A percentile compares a stretch with the other conserved stretches of the same genome.
Evolutionary conservation across 2,888 invertebrate genomes (phyloP).

Genomic region (Taphrorychus bicolor): DNA sequence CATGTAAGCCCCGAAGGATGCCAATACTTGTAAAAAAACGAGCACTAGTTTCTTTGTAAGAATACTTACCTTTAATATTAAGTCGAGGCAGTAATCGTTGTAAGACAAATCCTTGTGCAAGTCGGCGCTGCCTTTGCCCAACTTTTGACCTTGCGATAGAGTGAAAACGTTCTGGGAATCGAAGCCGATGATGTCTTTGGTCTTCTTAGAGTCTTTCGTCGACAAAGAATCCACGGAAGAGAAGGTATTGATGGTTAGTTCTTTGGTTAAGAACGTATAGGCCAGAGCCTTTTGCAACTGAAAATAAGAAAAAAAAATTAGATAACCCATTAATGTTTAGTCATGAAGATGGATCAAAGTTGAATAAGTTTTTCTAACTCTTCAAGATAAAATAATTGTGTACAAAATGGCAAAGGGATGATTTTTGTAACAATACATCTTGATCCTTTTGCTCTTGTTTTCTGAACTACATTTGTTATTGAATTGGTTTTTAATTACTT

Average conservation of each 20-base stretch:
- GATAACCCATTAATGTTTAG: too few relatives aligned
- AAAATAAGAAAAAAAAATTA: too few relatives aligned
- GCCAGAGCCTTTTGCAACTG: slow-evolving; percentile 52
- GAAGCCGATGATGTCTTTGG: slow-evolving; percentile 68
- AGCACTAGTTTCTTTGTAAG: neutral
- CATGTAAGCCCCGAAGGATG: neutral
- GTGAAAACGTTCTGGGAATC: slow-evolving; percentile 69
- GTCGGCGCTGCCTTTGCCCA: slow-evolving; percentile 64
- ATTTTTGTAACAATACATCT: too few relatives aligned
- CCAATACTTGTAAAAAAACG: too few relatives aligned
- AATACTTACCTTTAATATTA: slow-evolving; percentile 67
- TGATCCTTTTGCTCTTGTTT: too few relatives aligned
- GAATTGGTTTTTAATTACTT: too few relatives aligned
- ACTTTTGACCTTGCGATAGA: slow-evolving; percentile 69
- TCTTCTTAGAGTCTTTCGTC: slow-evolving; percentile 64
- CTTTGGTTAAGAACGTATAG: slow-evolving; percentile 59
- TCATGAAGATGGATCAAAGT: too few relatives aligned
- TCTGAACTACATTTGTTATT: too few relatives aligned
- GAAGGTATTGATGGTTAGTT: slow-evolving; percentile 66
- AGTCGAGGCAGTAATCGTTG: slow-evolving; percentile 72
- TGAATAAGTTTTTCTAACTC: too few relatives aligned
- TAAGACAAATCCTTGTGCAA: slow-evolving; percentile 65
- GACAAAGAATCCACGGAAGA: slow-evolving; percentile 67
- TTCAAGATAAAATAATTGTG: too few relatives aligned
- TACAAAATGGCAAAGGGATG: too few relatives aligned